Base-by-base conservation (phyloP, 2,113 vertebrate genomes). In the Sakesphorus luctuosus region DNA sequence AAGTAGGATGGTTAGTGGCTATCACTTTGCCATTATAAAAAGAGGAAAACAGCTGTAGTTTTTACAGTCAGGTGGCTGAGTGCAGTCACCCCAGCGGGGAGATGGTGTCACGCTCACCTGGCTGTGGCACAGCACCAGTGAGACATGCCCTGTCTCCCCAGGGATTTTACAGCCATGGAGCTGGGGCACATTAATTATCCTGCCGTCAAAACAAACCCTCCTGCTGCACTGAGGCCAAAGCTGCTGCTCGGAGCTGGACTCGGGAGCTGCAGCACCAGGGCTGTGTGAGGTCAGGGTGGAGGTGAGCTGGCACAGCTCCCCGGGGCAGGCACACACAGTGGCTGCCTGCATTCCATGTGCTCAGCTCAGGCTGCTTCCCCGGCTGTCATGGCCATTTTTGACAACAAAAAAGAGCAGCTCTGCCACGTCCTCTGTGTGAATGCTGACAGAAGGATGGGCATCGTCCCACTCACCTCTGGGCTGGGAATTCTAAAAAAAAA, bases 291-390 rank as follows among this genome's bases (percentile, higher is more conserved):
- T 76, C 81, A 73, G 87, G 85, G 36, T 69, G 71, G 89, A 89
- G 87, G 89, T 82, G 84, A 95, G 69, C 84, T 89, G 91, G 91
- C 94, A 78, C 13, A 50, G 79, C 67, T 82, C 40, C 61, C 29
- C 3, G 0, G 61, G 86, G 56, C 73, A 65, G 92, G 50, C 94
- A 71, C 69, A 71, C 69, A 19, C 24, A 23, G 83, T 11, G 59
- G 28, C 91, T 92, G 91, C 67, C 88, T 3, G 3, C 72, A 5
- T 84, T 95, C 84, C 77, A 11, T 2, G 2, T 44, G 40, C 80
- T 91, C 18, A 56, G 53, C 63, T 91, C 75, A 56, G 50, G 40
- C 55, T 75, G 13, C 2, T 3, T 13, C 59, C 46, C 44, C 72
- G 68, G 50, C 46, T 82, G 3, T 59, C 66, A 2, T 25, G 66